phyloP scores from a whole-genome alignment of 1,140 invertebrate species.

The Zaprionus capensis region DNA sequence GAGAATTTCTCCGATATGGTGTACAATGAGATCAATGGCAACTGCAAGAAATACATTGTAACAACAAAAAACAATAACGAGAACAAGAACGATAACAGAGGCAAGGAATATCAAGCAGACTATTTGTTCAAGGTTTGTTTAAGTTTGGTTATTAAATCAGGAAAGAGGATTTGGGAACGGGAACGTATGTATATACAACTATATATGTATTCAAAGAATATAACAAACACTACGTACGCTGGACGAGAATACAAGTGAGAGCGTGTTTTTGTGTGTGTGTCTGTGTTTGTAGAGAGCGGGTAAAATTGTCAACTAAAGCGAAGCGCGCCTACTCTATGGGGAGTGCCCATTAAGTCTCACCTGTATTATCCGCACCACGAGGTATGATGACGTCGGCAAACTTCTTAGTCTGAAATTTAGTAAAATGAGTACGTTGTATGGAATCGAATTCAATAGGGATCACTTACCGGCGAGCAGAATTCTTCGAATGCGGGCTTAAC shows the following conservation, averaged over 20 bases:
- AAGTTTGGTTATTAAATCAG: not conserved
- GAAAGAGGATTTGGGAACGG: slow-evolving; percentile 1
- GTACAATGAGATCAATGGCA: slow-evolving; percentile 99
- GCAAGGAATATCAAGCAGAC: slow-evolving; percentile 61
- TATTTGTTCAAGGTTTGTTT: slow-evolving; percentile 20
- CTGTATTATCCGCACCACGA: slow-evolving; percentile 97
- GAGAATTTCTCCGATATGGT: slow-evolving; percentile 98
- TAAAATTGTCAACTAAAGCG: slow-evolving; percentile 39
- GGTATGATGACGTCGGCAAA: slow-evolving; percentile 99
- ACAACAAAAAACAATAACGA: slow-evolving; percentile 63
- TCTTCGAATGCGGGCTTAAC: slow-evolving; percentile 99
- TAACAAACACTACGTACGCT: slow-evolving; percentile 59
- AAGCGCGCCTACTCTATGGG: slow-evolving; percentile 25
- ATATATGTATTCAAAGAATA: slow-evolving; percentile 23
- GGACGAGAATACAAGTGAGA: slow-evolving; percentile 23
- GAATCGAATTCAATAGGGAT: no score
- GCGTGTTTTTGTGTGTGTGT: slow-evolving; percentile 18
- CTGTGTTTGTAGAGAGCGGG: slow-evolving; percentile 22
- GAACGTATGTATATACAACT: slow-evolving; percentile 22
- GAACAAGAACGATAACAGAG: slow-evolving; percentile 53
- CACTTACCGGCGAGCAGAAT: slow-evolving; percentile 96
- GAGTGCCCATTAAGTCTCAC: slow-evolving; percentile 86
- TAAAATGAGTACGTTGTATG: not conserved
- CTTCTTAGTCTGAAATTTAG: slow-evolving; percentile 94
- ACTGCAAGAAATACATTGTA: slow-evolving; percentile 91